A percentile compares a stretch with the other conserved stretches of the same genome.
phyloP scores from a whole-genome alignment of 2,888 invertebrate genomes.

The Hydropsyche betteni region DNA sequence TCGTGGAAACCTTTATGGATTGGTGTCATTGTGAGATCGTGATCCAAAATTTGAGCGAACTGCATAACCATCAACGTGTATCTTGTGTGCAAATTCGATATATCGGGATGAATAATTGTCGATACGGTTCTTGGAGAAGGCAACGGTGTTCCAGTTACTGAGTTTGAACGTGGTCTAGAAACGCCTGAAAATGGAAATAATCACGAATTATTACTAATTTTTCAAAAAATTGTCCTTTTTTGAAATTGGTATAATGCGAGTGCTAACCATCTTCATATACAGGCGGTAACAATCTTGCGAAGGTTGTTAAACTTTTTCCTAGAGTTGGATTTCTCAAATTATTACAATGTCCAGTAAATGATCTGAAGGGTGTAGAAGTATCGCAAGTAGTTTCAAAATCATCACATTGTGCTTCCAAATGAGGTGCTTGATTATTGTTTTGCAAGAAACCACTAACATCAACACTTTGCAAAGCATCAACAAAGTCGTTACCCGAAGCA shows the following conservation, averaged over 20 bases:
- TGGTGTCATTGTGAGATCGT: constrained; percentile 94
- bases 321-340: constrained; percentile 83
- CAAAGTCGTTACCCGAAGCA: constrained; percentile 72
- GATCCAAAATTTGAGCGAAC: constrained; percentile 93
- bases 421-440: constrained; percentile 66
- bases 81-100: constrained; percentile 86
- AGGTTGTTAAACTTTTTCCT: constrained; percentile 86
- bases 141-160: constrained; percentile 78
- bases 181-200: constrained; percentile 65
- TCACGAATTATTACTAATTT: constrained; percentile 7
- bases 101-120: constrained; percentile 89
- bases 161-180: constrained; percentile 78
- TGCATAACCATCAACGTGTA: constrained; percentile 96
- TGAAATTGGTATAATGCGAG: neutral
- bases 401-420: constrained; percentile 76
- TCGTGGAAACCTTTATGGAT: constrained; percentile 91
- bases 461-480: constrained; percentile 80
- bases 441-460: constrained; percentile 78
- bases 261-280: constrained; percentile 84
- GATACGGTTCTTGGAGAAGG: constrained; percentile 90
- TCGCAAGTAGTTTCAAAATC: constrained; percentile 77
- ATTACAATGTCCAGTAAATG: constrained; percentile 86
- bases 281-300: constrained; percentile 84
- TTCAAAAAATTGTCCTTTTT: too few species aligned
- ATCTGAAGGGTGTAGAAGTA: constrained; percentile 74